These are phyloP conservation scores for Leucoma salicis DNA, from an alignment of 2,888 invertebrate genomes.

Conservation along the genomic window DNA sequence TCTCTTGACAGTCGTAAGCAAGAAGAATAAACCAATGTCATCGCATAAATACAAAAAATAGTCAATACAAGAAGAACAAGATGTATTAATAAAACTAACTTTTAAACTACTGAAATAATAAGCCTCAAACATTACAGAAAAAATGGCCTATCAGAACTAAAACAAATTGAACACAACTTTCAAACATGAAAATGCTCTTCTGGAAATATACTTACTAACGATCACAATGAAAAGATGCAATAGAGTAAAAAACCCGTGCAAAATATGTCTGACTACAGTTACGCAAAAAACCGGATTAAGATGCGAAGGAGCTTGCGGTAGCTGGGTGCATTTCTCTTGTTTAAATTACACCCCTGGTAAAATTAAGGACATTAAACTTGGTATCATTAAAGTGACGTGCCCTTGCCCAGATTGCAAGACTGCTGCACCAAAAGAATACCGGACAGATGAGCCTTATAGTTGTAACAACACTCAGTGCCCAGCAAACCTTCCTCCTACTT, in stretches of 20 bases:
- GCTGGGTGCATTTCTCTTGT: conserved; percentile 65
- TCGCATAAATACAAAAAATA: not conserved
- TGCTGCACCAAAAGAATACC: conserved; percentile 45
- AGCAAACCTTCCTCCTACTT: conserved; percentile 50
- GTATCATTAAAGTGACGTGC: conserved; percentile 60
- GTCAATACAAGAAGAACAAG: not conserved
- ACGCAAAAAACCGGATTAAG: conserved; percentile 55
- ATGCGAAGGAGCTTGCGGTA: conserved; percentile 62
- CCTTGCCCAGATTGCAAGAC: conserved; percentile 68
- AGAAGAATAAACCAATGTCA: not conserved
- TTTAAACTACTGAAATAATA: not conserved
- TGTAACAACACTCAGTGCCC: conserved; percentile 56
- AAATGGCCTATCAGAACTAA: not conserved
- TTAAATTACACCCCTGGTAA: conserved; percentile 65
- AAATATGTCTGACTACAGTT: conserved; percentile 59
- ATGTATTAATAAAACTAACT: not conserved
- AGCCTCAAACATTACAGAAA: not conserved
- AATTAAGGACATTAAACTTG: conserved; percentile 61
- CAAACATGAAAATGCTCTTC: not conserved
- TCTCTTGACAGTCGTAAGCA: not conserved
- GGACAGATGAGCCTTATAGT: conserved; percentile 47
- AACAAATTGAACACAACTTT: not conserved
- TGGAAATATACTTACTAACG: conserved; percentile 1
- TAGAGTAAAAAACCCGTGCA: conserved; percentile 62
- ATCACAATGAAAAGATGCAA: conserved; percentile 50